These are phyloP conservation scores for Coturnix japonica DNA, from an alignment of 2,113 vertebrate species.

Conservation along the genomic window DNA sequence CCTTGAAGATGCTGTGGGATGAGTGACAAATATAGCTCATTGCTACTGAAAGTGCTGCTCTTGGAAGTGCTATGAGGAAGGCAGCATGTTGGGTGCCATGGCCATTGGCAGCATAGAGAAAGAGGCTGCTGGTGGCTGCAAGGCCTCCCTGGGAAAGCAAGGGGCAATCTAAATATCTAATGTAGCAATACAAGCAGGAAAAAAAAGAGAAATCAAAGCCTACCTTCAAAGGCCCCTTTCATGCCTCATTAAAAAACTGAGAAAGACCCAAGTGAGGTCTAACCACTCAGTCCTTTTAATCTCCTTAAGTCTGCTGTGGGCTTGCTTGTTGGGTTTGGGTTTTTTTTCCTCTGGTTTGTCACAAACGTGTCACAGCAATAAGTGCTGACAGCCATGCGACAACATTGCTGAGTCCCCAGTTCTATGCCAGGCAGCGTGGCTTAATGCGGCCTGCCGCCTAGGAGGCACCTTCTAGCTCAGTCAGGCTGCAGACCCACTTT, in stretches of 20 bases:
- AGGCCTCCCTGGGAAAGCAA: neutral
- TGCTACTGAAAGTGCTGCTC: fast-evolving
- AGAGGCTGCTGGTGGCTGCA: neutral
- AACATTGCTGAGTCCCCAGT: neutral
- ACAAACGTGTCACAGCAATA: neutral
- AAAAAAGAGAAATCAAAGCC: neutral
- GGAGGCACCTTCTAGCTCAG: neutral
- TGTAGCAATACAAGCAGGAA: neutral
- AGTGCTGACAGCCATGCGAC: conserved; percentile 3
- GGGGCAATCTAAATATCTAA: neutral
- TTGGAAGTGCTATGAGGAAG: fast-evolving
- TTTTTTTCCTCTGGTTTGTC: fast-evolving
- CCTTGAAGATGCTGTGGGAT: neutral
- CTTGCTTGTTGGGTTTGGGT: neutral
- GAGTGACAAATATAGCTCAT: neutral
- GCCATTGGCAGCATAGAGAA: fast-evolving
- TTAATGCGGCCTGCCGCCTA: neutral
- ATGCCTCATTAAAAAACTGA: conserved; percentile 7
- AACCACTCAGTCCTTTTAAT: conserved; percentile 14
- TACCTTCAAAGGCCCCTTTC: neutral
- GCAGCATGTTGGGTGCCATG: fast-evolving
- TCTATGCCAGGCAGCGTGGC: neutral
- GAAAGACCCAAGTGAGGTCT: neutral
- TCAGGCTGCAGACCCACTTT: neutral
- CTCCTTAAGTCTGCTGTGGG: neutral